Evolutionary conservation across 2,888 invertebrate genomes (phyloP).

Genomic region (Portevinia maculata): DNA sequence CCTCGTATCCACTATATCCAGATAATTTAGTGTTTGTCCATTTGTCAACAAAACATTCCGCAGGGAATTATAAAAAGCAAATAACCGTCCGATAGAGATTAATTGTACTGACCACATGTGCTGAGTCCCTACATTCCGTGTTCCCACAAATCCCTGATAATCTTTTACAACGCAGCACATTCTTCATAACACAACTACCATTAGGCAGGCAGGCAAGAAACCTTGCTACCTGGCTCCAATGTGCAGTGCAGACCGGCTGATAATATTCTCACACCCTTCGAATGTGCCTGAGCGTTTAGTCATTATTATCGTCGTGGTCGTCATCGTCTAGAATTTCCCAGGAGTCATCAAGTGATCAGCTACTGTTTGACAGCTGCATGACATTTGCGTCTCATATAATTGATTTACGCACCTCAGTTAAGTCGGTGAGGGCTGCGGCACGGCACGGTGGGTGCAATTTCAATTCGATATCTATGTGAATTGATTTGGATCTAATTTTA

Average conservation of each 20-base stretch:
- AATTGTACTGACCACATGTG: conserved; percentile 37
- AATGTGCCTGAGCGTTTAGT: conserved; percentile 48
- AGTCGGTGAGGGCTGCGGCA: conserved; percentile 3
- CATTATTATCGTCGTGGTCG: conserved; percentile 27
- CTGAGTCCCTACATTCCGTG: conserved; percentile 21
- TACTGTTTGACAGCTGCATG: conserved; percentile 72
- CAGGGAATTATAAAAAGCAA: conserved; percentile 38
- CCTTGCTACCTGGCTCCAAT: conserved; percentile 50
- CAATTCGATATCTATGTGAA: conserved; percentile 64
- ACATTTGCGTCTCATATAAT: conserved; percentile 71
- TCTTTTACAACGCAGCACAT: conserved; percentile 44
- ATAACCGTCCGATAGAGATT: conserved; percentile 37
- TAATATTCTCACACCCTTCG: conserved; percentile 37
- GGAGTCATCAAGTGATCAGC: conserved; percentile 70
- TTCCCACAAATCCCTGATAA: conserved; percentile 50
- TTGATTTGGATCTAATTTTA: conserved; percentile 69
- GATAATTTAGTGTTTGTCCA: conserved; percentile 10
- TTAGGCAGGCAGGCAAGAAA: neutral
- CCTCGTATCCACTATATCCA: neutral
- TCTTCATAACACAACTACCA: conserved; percentile 10
- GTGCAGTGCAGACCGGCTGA: conserved; percentile 4
- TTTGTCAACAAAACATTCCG: conserved; percentile 25
- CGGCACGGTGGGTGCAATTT: conserved; percentile 43
- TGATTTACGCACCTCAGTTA: conserved; percentile 68
- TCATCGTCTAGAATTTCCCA: conserved; percentile 45